Base-by-base conservation (phyloP, 1,140 invertebrate genomes). In the Drosophila serrata region DNA sequence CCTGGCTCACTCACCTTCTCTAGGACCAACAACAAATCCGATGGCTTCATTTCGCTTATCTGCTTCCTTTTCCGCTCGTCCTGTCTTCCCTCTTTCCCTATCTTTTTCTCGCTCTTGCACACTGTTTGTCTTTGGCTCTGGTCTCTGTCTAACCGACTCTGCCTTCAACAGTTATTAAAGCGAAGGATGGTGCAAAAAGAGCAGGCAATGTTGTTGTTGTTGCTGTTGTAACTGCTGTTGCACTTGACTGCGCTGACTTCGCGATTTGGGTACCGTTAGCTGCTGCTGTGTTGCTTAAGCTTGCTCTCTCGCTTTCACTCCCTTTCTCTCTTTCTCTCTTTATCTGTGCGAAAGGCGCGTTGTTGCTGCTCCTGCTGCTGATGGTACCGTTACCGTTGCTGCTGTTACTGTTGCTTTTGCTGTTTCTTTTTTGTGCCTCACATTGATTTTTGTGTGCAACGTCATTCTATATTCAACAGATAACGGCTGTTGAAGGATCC, bases 401-500 rank as follows among this genome's bases (percentile, higher is more conserved):
- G 39, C 13, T 64, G 49, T 11, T 76, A 48, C 24, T 59, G 59
- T 31, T 85, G 46, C 43, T 79, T 60, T 63, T 80, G 59, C 74
- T 88, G 79, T 70, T 75, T 76, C 75, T 79, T 75, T 59, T 64
- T 79, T 88, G 65, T 84, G 67, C 80, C 78, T 81, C 53, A 90
- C 81, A 88, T 90, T 88, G 81, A 88, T 88, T 88, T 90, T 90
- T 90, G 85, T 85, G 81, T 78, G 85, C 81, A 90, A 78, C 85
- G 85, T 88, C 85, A 88, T 88, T 88, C 85, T 88, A 88, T 80
- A 88, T 88, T 88, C 84, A 88, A 88, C 84, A 88, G 84, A 84
- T 88, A 84, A 60, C 74, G 55, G 46, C 69, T 53, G 46, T 69
- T 53, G 31, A 80, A 78, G 63, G 56, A 77, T 61, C 37, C 40